Conservation (phyloP, 1,140 invertebrate genomes). For the Lepidurus apus region DNA sequence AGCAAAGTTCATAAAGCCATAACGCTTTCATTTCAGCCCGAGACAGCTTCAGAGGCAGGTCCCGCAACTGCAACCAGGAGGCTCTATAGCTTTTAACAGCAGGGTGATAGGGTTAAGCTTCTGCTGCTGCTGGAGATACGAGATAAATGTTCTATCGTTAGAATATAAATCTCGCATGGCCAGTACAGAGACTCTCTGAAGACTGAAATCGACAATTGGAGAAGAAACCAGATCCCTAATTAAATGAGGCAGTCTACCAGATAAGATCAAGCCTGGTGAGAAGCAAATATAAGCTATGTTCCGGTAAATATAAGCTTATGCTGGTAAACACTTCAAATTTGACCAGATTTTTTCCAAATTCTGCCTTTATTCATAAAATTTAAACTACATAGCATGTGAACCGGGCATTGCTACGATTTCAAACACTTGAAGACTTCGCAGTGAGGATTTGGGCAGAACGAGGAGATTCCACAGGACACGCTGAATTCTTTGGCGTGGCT, state of each 20-base stretch:
- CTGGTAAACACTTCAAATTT: background rate
- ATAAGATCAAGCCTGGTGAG: background rate
- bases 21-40: background rate
- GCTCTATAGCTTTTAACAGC: background rate
- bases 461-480: background rate
- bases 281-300: background rate
- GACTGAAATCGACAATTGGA: background rate
- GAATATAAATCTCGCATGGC: background rate
- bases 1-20: background rate
- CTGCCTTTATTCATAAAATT: background rate
- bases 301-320: background rate
- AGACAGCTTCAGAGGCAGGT: background rate
- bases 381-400: background rate
- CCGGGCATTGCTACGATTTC: no score
- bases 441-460: no score
- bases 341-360: background rate
- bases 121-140: background rate
- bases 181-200: background rate
- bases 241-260: background rate
- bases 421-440: no score
- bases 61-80: background rate
- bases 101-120: constrained; percentile 2
- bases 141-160: background rate
- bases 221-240: background rate
- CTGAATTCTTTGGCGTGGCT: background rate